Base-by-base conservation (phyloP, 2,113 vertebrate species). In the Erythrocercus mccallii region DNA sequence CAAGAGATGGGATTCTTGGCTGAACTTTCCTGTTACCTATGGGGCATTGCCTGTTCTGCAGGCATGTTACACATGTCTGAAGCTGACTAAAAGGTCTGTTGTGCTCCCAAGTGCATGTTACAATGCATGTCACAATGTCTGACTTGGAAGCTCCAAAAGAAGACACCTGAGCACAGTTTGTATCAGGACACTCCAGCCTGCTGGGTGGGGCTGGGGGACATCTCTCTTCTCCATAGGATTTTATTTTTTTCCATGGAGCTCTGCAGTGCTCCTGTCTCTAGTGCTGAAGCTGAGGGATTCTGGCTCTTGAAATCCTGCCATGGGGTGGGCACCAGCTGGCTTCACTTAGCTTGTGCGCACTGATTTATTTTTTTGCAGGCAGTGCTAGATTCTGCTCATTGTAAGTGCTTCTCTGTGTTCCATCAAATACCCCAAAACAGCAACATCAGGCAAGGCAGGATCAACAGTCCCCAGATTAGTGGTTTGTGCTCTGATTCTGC, bases 1-100 rank as follows among this genome's bases (percentile, higher is more conserved):
- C 53, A 16, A 77, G 93, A 91, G 81, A 58, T 73, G 77, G 77
- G 87, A 78, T 89, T 94, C 47, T 74, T 87, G 92, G 80, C 87
- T 91, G 83, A 86, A 30, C 51, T 66, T 37, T 14, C 66, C 1
- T 0, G 2, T 30, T 72, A 57, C 86, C 82, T 33, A 0, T 7
- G 1, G 81, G 53, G 40, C 57, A 40, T 68, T 85, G 79, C 73
- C 66, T 94, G 35, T 64, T 68, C 86, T 83, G 76, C 58, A 69
- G 85, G 72, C 50, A 9, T 2, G 0, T 88, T 69, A 38, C 11
- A 5, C 16, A 47, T 23, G 40, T 64, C 62, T 86, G 71, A 64
- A 54, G 72, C 14, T 35, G 38, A 40, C 38, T 40, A 40, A 40
- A 40, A n/a, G n/a, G n/a, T n/a, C 38, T 40, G 38, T 40, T 40